phyloP scores from a whole-genome alignment of 2,888 invertebrate species.

The Drosophila tanythrix region DNA sequence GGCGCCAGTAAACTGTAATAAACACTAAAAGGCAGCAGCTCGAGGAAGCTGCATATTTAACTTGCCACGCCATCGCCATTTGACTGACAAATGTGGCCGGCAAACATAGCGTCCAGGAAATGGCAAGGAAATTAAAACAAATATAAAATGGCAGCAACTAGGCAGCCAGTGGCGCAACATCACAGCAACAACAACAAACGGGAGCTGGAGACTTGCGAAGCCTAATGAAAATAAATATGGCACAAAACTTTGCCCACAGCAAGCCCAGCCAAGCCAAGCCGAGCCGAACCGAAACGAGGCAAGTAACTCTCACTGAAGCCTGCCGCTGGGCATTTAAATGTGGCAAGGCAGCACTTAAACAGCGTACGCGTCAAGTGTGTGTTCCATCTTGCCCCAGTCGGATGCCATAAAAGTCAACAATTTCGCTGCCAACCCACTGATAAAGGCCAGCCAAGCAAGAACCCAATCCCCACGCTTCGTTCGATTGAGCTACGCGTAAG shows the following conservation, averaged over 20 bases:
- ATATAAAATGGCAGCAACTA: constrained; percentile 73
- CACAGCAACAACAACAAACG: constrained; percentile 7
- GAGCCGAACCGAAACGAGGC: neutral
- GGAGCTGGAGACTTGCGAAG: constrained; percentile 23
- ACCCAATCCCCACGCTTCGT: constrained; percentile 27
- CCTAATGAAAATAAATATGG: constrained; percentile 74
- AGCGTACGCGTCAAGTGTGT: constrained; percentile 22
- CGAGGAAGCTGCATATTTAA: constrained; percentile 67
- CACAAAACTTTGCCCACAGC: constrained; percentile 58
- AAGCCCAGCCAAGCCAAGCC: neutral
- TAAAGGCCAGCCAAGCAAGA: constrained; percentile 57
- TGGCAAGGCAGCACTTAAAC: constrained; percentile 50
- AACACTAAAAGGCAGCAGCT: constrained; percentile 67
- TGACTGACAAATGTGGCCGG: constrained; percentile 77
- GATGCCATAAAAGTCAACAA: constrained; percentile 77
- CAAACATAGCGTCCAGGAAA: constrained; percentile 62
- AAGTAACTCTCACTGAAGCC: constrained; percentile 36
- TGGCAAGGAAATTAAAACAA: constrained; percentile 79
- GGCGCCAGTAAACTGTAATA: constrained; percentile 75
- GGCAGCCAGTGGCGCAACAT: constrained; percentile 29
- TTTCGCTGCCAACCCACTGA: constrained; percentile 63
- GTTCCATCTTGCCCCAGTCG: constrained; percentile 39
- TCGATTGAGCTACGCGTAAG: constrained; percentile 78
- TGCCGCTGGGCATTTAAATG: constrained; percentile 59
- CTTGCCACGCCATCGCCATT: constrained; percentile 55